Conservation (phyloP, 2,888 invertebrate species). For the Cyclophora albipunctata region DNA sequence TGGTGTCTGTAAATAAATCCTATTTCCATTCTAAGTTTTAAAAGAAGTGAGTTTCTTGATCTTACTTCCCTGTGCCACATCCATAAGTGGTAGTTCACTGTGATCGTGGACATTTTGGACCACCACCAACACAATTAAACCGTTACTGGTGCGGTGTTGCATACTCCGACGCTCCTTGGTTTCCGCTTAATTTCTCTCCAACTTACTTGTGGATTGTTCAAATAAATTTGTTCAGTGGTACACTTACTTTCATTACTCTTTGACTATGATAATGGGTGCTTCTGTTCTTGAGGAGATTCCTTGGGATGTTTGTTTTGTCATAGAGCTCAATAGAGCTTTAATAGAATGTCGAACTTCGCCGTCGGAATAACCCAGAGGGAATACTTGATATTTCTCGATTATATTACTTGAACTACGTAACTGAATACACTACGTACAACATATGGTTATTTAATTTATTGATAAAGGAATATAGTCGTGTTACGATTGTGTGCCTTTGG, state of each 20-base stretch:
- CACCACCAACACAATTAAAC: conserved; percentile 16
- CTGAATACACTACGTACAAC: neutral
- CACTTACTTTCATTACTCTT: conserved; percentile 1
- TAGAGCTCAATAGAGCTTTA: neutral
- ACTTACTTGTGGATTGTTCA: conserved; percentile 6
- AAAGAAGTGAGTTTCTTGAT: too few relatives aligned
- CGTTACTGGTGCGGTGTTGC: conserved; percentile 11
- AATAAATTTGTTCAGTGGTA: conserved; percentile 6
- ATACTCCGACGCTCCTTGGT: conserved; percentile 12
- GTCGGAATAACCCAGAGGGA: too few relatives aligned
- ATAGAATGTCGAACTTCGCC: neutral
- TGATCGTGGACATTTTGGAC: conserved; percentile 12
- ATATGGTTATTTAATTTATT: neutral
- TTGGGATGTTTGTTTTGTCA: neutral
- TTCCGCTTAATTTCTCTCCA: conserved; percentile 13
- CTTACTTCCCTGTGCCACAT: neutral
- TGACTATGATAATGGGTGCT: neutral
- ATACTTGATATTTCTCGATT: neutral
- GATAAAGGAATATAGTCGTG: too few relatives aligned
- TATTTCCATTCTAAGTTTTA: too few relatives aligned
- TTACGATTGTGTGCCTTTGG: too few relatives aligned
- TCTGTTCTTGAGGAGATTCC: neutral
- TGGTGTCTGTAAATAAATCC: too few relatives aligned
- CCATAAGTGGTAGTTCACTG: conserved; percentile 1
- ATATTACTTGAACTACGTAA: neutral